Percentiles rank a stretch among this genome's conserved stretches.
Evolutionary conservation across 2,888 invertebrate species (phyloP).

Genomic region (Pristionchus arcanus): DNA sequence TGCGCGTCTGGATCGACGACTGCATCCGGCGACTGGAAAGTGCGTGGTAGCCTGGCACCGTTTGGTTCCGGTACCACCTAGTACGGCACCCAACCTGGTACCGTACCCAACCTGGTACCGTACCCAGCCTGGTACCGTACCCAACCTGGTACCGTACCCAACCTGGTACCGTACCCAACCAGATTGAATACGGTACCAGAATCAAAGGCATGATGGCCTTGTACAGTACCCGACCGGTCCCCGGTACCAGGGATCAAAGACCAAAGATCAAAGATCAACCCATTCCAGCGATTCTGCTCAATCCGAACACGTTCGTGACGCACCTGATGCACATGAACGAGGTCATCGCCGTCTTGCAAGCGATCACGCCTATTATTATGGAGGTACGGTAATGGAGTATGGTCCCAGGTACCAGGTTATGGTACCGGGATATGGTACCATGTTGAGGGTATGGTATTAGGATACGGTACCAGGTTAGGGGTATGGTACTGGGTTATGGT

Average conservation of each 20-base stretch:
- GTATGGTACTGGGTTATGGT: too few species aligned
- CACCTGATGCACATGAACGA: conserved; percentile 66
- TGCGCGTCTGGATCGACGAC: conserved; percentile 67
- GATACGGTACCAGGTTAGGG: too few species aligned
- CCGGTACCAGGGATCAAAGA: conserved; percentile 4
- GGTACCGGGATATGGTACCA: not conserved
- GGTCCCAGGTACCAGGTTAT: not conserved
- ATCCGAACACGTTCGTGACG: conserved; percentile 61
- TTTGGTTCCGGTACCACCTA: too few species aligned
- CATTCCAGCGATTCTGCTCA: conserved; percentile 63
- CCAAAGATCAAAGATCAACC: conserved; percentile 36
- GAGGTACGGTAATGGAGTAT: not conserved
- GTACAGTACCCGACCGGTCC: not conserved
- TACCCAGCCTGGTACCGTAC: too few species aligned
- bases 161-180: too few species aligned
- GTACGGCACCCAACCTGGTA: too few species aligned
- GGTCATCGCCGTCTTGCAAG: conserved; percentile 64
- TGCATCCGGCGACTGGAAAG: conserved; percentile 66
- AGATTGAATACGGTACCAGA: too few species aligned
- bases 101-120: too few species aligned
- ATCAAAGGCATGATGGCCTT: too few species aligned
- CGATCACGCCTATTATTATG: conserved; percentile 66
- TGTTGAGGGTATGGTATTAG: not conserved
- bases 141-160: too few species aligned
- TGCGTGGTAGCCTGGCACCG: conserved; percentile 49